Percentiles rank a stretch among this genome's conserved stretches.
Conservation (phyloP, 2,888 invertebrate species). For the Thalpophila matura region DNA sequence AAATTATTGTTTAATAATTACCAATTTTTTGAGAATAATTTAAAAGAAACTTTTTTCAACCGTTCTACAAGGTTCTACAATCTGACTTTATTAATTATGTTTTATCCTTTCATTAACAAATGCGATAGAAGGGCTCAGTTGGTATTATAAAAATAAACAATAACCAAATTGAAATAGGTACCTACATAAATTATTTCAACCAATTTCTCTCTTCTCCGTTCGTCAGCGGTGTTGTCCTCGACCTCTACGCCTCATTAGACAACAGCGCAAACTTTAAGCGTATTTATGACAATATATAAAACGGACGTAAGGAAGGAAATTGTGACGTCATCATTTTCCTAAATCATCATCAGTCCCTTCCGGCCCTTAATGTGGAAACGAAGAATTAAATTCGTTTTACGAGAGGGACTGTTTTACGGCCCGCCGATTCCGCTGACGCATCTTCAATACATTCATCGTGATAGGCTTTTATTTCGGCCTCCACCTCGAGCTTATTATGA, state of each 20-base stretch:
- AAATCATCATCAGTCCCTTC: constrained; percentile 63
- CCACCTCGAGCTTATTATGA: constrained; percentile 66
- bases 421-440: constrained; percentile 68
- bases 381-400: constrained; percentile 74
- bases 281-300: constrained; percentile 59
- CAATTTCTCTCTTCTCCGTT: constrained; percentile 1
- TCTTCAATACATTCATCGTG: constrained; percentile 62
- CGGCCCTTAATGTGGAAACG: constrained; percentile 66
- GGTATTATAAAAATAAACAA: too few relatives aligned
- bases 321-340: constrained; percentile 61
- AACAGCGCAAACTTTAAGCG: constrained; percentile 27
- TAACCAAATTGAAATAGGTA: too few relatives aligned
- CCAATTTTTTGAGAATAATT: too few relatives aligned
- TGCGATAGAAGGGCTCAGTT: too few relatives aligned
- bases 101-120: too few relatives aligned
- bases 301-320: constrained; percentile 45
- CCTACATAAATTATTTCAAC: too few relatives aligned
- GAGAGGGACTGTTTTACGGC: constrained; percentile 72
- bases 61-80: too few relatives aligned
- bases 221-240: background rate
- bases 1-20: too few relatives aligned
- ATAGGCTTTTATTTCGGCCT: constrained; percentile 65
- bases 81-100: too few relatives aligned
- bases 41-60: too few relatives aligned
- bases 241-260: constrained; percentile 39